Base-by-base conservation (phyloP, 2,888 invertebrate genomes). In the Blomia tropicalis region DNA sequence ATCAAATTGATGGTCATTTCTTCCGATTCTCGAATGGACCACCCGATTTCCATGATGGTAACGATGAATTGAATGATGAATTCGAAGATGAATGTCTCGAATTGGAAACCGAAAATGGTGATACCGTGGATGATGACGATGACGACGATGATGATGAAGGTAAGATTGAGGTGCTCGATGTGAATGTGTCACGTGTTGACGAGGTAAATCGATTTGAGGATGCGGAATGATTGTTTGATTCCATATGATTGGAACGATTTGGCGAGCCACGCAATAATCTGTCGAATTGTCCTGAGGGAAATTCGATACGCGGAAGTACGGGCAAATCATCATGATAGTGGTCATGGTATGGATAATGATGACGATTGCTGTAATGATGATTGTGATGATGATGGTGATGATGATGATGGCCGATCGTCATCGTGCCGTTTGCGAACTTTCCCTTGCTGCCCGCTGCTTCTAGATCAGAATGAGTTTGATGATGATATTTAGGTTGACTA, bases 201-300 rank as follows among this genome's bases (percentile, higher is more conserved):
- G 56, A 56, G 56, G 56, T 32, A 36, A 36, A 56, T 19, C 32
- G 36, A 36, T 31, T 14, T 31, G 56, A 56, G 25, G 56, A 56
- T 19, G 56, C 11, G n/a, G 51, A 51, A 17, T 14, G 22, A 29
- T 51, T 17, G 22, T 51, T 47, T 5, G 7, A 11, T 11, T 19
- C 7, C 4, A 4, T 23, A 31, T 27, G 4, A n/a, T 19, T 25
- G 5, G 5, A 7, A 31, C 25, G 5, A 47, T 47, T 47, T 19
- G 47, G 22, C 17, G 32, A 31, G 11, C 56, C 56, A 3, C 60
- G 51, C n/a, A 60, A 27, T 25, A 60, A 30, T 5, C 60, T 27
- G 11, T 60, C 60, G 27, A 60, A 60, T 22, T 60, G 60, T 19
- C 51, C n/a, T 27, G 60, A 60, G 17, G 60, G 60, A 29, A 60